Evolutionary conservation across 2,888 invertebrate species (phyloP), one percentile per base, ranked within the genome.

Genomic region (Euproctis similis): DNA sequence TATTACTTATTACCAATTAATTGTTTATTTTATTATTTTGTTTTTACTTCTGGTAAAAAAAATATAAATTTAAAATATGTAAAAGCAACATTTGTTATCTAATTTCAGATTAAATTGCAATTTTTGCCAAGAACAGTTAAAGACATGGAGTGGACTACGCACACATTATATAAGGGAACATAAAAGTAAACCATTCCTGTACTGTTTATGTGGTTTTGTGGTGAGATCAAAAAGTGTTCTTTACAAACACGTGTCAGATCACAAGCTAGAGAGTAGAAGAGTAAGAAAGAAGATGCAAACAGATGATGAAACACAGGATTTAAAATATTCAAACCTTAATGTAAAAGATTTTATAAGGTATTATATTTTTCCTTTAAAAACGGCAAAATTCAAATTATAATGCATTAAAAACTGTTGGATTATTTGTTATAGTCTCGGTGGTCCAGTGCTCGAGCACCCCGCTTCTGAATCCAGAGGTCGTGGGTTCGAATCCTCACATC

Each of bases 261-360:
- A 84, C 41, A 74, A 72, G 46, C 33, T 59, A 31, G 70, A 72
- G 46, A 66, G 65, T 42, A 63, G 52, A 27, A 72, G 68, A 53
- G 40, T 65, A 31, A 68, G 56, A 25, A 59, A 51, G 25, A 46
- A 37, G 6, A 53, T 54, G 10, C 55, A 66, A 12, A 52, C 55
- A 6, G 46, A 59, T 21, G 55, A 55, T 21, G 68, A 58, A 30
- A 57, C 53, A 30, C 58, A 59, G 18, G 60, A 68, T 24, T 39
- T 44, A 4, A 63, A 66, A 33, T 71, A 71, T 59, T 47, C 61
- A 20, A 68, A 50, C 33, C 53, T 74, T 14, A 74, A 76, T 53
- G 66, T 77, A 13, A 69, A 64, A 44, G 73, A 78, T 53, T 77
- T 73, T 58, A 66, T 81, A 26, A 72, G 66, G 81, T 81, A 61